Evolutionary conservation across 2,113 vertebrate genomes (phyloP), one percentile per base, ranked within the genome.

Genomic region (Pterophyllum scalare): DNA sequence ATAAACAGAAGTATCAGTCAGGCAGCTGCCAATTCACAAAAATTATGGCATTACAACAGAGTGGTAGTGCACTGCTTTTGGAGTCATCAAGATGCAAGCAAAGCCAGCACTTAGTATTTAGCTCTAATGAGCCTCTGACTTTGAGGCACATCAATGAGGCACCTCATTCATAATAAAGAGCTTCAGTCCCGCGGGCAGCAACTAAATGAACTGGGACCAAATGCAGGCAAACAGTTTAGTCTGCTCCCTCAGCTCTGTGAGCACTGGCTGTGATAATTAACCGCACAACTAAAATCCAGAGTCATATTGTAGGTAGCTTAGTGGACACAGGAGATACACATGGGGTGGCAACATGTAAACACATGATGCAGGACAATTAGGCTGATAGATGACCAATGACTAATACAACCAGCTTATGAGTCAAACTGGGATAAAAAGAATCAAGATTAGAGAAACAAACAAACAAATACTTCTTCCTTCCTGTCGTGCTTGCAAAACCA

Each of bases 131-230:
- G 89, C 79, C 77, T 83, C 79, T 91, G 91, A 93, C 91, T 91
- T 88, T 91, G 83, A 94, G 89, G 85, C 83, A 88, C 91, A 83
- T 91, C 88, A 88, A 75, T 87, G 89, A 90, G 77, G 80, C n/a
- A 52, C 89, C 90, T 94, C 91, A 87, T 89, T 93, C 88, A 89
- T 92, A 90, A 93, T 93, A 83, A 93, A 93, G 89, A 91, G 89
- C 70, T 54, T 76, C 35, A 31, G 81, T 91, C 89, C 87, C 77
- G 31, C 65, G 31, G 91, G 91, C 89, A 84, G 86, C 75, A 65
- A 84, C 89, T 94, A 91, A 92, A 93, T 91, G 91, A 91, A 92
- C 89, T 89, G 87, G 90, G 89, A 91, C 90, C 72, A 40, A 92
- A 87, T 79, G 89, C 90, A 92, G 89, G 76, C 92, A 94, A 91